These are phyloP conservation scores for Anthonomus grandis DNA, from an alignment of 1,140 invertebrate genomes.

Conservation along the genomic window DNA sequence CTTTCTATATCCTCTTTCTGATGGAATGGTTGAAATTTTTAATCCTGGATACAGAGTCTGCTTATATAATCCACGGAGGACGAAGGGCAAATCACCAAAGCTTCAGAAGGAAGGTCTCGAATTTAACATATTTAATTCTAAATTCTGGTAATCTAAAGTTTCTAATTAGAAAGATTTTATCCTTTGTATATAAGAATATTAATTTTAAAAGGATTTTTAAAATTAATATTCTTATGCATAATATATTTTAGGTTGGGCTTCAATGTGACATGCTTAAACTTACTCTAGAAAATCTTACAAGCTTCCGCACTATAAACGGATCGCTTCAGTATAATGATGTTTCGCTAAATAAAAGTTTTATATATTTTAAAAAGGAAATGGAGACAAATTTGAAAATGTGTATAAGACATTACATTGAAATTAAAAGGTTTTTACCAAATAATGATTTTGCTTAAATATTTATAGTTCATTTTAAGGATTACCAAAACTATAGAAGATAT, in stretches of 20 bases:
- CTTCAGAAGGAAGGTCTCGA: too few species aligned
- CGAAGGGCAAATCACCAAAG: too few species aligned
- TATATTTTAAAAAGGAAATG: background rate
- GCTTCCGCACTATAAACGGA: background rate
- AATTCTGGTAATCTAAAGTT: too few species aligned
- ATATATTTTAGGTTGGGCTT: background rate
- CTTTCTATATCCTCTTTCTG: too few species aligned
- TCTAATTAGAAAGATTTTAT: too few species aligned
- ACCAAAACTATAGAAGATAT: slow-evolving; percentile 6
- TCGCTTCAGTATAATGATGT: background rate
- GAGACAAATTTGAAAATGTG: background rate
- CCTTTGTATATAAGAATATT: too few species aligned
- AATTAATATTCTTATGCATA: too few species aligned
- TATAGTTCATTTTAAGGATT: slow-evolving; percentile 3
- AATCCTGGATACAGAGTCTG: too few species aligned
- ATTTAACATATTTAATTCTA: too few species aligned
- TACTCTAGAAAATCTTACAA: background rate
- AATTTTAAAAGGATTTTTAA: too few species aligned
- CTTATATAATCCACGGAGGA: too few species aligned
- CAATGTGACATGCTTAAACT: slow-evolving; percentile 4
- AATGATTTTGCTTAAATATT: background rate
- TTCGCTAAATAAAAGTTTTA: background rate
- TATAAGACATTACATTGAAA: background rate
- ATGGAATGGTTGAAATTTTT: too few species aligned
- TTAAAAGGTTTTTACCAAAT: slow-evolving; percentile 4